Evolutionary conservation across 2,113 vertebrate genomes (phyloP).

Genomic region (Martes martes): DNA sequence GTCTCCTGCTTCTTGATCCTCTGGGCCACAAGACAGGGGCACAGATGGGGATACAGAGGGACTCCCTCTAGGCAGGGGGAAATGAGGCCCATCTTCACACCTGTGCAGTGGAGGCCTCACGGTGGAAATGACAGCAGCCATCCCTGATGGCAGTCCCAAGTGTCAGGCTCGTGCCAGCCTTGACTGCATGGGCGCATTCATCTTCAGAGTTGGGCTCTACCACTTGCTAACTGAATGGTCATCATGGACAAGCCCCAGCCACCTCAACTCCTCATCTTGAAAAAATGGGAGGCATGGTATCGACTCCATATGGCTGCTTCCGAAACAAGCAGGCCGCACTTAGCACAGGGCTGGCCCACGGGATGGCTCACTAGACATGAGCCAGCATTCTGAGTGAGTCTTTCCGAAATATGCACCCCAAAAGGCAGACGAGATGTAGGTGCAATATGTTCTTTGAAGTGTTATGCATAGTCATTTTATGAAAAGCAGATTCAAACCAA

Average conservation of each 20-base stretch:
- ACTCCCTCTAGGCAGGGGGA: neutral
- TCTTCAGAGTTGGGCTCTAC: neutral
- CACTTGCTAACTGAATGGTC: neutral
- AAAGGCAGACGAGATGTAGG: constrained; percentile 48
- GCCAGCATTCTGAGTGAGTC: neutral
- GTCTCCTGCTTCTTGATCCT: neutral
- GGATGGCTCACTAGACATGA: neutral
- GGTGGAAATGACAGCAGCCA: neutral
- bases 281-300: neutral
- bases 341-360: neutral
- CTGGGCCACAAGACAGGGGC: neutral
- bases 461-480: constrained; percentile 48
- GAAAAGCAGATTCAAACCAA: constrained; percentile 68
- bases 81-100: neutral
- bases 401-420: constrained; percentile 37
- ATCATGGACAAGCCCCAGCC: neutral
- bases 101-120: neutral
- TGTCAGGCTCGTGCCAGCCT: neutral
- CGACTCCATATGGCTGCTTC: neutral
- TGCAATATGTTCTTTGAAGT: constrained; percentile 63
- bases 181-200: neutral
- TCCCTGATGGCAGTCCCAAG: too few species aligned
- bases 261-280: neutral
- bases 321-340: neutral
- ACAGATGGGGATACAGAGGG: neutral